Conservation (phyloP, 2,888 invertebrate genomes). For the Lamproptera curius region DNA sequence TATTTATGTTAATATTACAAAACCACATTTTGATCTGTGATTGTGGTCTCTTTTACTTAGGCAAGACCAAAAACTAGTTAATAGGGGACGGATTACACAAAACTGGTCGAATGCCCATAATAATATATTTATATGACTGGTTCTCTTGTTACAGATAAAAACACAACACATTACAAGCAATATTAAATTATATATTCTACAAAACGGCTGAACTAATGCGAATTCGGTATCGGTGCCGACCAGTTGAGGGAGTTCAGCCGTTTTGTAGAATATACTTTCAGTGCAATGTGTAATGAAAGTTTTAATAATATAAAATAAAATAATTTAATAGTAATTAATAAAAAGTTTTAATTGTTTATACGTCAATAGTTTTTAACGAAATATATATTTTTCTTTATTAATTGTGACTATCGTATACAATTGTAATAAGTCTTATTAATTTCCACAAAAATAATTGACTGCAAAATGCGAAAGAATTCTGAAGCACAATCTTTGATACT, state of each 20-base stretch:
- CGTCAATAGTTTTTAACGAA: conserved; percentile 1
- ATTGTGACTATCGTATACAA: no score
- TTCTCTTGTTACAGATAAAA: background rate
- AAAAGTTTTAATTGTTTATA: background rate
- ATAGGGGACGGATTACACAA: no score
- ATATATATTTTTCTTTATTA: no score
- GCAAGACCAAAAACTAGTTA: no score
- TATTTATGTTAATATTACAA: no score
- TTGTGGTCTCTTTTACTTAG: no score
- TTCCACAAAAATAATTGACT: no score
- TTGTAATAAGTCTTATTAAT: no score
- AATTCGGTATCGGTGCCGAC: no score
- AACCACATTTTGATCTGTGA: background rate
- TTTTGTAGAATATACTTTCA: background rate
- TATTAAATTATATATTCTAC: background rate
- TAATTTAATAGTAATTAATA: background rate
- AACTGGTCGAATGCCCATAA: background rate
- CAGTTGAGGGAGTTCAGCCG: background rate
- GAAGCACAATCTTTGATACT: no score
- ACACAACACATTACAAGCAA: background rate
- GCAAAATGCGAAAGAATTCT: no score
- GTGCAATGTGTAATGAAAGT: no score
- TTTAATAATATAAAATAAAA: background rate
- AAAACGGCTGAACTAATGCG: background rate
- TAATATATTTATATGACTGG: background rate